Percentiles rank a stretch among this genome's conserved stretches.
phyloP scores from a whole-genome alignment of 2,797 vertebrate species.

The Rhynchonycteris naso region DNA sequence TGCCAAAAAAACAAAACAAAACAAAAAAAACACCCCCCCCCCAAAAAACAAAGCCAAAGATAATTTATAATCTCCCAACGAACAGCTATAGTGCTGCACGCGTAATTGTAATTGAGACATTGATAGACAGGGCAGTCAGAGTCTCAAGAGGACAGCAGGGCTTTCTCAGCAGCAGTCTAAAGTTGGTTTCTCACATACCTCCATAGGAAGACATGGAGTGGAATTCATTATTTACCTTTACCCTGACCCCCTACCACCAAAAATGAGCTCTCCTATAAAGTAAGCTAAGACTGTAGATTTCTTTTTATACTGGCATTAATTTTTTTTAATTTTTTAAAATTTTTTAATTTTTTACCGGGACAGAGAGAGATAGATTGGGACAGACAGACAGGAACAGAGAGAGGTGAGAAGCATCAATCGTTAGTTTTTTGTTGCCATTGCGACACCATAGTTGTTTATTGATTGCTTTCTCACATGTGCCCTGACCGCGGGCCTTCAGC shows the following conservation, averaged over 20 bases:
- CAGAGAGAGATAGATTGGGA: no score
- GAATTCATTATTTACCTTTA: no score
- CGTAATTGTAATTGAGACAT: neutral
- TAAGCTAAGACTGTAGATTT: neutral
- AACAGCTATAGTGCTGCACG: neutral
- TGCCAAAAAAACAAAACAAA: neutral
- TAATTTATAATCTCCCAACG: neutral
- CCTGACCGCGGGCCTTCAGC: no score
- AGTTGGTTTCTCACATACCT: neutral
- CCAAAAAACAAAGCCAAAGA: neutral
- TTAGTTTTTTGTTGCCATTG: no score
- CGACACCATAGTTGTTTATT: no score
- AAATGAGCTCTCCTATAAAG: neutral
- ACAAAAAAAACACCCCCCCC: neutral
- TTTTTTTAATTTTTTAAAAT: no score
- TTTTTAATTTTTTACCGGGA: no score
- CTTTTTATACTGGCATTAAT: neutral
- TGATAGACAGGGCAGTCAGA: neutral
- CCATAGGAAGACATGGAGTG: neutral
- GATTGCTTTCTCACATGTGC: no score
- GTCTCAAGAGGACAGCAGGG: fast-evolving
- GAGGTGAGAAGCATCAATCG: no score
- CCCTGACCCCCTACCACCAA: neutral
- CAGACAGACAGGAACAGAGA: no score
- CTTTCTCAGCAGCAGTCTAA: neutral